These are phyloP conservation scores for Macroteleia sp. DNA, from an alignment of 2,888 invertebrate species.

Conservation along the genomic window DNA sequence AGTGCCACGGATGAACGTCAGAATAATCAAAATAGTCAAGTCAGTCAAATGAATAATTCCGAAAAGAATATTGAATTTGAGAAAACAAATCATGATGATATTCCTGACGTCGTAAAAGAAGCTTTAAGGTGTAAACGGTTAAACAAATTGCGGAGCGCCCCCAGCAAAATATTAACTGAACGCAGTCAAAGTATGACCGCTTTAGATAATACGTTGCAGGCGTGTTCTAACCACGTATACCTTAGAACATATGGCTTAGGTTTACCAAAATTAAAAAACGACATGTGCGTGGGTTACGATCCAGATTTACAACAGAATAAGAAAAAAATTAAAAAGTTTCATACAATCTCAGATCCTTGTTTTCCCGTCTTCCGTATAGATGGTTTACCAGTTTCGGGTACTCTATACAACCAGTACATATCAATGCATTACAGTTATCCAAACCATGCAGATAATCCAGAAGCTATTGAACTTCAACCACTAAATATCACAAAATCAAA, in stretches of 20 bases:
- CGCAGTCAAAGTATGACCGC: constrained; percentile 87
- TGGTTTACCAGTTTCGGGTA: constrained; percentile 90
- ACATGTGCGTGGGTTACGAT: constrained; percentile 68
- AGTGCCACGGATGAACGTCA: constrained; percentile 85
- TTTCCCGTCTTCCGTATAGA: constrained; percentile 91
- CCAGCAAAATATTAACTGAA: constrained; percentile 70
- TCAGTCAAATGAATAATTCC: no score
- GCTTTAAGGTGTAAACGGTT: constrained; percentile 82
- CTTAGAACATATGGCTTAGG: constrained; percentile 86
- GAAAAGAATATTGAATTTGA: no score
- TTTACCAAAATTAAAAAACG: constrained; percentile 81
- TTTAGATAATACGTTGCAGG: constrained; percentile 87
- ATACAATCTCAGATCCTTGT: constrained; percentile 91
- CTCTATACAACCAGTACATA: constrained; percentile 89
- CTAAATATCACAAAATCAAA: background rate
- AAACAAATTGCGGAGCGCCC: constrained; percentile 77
- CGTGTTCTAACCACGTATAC: constrained; percentile 86
- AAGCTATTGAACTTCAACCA: constrained; percentile 7
- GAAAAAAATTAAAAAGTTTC: constrained; percentile 84
- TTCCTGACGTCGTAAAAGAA: constrained; percentile 84
- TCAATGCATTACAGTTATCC: constrained; percentile 87
- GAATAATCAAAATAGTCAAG: no score
- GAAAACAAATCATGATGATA: constrained; percentile 68
- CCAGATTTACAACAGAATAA: constrained; percentile 72
- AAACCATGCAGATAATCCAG: background rate